Evolutionary conservation across 2,888 invertebrate species (phyloP).

Genomic region (Parnassius mnemosyne): DNA sequence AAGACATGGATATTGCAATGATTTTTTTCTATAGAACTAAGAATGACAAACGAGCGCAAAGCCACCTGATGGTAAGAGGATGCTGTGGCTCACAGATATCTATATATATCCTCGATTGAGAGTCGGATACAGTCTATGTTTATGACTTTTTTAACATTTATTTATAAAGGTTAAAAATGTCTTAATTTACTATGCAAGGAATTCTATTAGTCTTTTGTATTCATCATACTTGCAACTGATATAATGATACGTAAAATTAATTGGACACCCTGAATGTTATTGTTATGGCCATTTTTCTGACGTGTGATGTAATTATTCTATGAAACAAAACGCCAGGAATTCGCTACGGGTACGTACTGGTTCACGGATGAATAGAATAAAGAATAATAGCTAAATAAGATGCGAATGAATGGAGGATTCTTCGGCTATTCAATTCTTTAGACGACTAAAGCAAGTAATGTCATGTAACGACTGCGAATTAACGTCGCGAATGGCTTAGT

Average conservation of each 20-base stretch:
- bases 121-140: too few relatives aligned
- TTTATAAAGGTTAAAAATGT: too few relatives aligned
- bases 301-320: slow-evolving; percentile 27
- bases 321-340: slow-evolving; percentile 27
- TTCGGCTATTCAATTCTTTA: slow-evolving; percentile 10
- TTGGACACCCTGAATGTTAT: slow-evolving; percentile 17
- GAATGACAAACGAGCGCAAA: too few relatives aligned
- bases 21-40: too few relatives aligned
- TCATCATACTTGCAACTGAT: too few relatives aligned
- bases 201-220: too few relatives aligned
- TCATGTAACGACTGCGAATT: slow-evolving; percentile 20
- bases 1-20: too few relatives aligned
- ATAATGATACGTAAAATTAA: not conserved
- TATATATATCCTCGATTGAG: too few relatives aligned
- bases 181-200: too few relatives aligned
- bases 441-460: slow-evolving; percentile 13
- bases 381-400: slow-evolving; percentile 20
- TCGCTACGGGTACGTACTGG: slow-evolving; percentile 34
- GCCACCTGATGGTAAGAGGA: too few relatives aligned
- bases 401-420: slow-evolving; percentile 1
- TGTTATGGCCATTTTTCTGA: slow-evolving; percentile 27
- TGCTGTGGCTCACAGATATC: too few relatives aligned
- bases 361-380: slow-evolving; percentile 24
- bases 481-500: not conserved
- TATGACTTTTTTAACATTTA: too few relatives aligned